Base-by-base conservation (phyloP, 2,797 vertebrate genomes). In the Gambusia yucatana region DNA sequence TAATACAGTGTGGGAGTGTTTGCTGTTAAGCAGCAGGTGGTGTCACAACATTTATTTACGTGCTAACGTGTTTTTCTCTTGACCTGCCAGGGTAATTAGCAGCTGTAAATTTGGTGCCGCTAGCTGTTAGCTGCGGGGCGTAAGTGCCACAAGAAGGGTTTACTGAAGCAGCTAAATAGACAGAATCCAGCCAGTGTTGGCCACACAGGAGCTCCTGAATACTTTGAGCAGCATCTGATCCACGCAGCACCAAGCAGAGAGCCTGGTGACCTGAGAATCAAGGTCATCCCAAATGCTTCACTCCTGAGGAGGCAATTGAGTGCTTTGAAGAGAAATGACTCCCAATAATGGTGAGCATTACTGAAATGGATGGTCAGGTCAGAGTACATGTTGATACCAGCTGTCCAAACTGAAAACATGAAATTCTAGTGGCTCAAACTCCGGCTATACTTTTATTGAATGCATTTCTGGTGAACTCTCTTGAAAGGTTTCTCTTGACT, bases 11-110 rank as follows among this genome's bases (percentile, higher is more conserved):
- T 44, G 72, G 82, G 74, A 52, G 77, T 76, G 73, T 76, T 75
- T 83, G 70, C 77, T 84, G 84, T 86, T 85, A 79, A 84, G 73
- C 78, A 82, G 81, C 83, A 88, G 81, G 87, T 78, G 83, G 84
- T 80, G 77, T 83, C 76, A 77, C 75, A 69, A 67, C 52, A 79
- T 82, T 77, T 69, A 84, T 43, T 77, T 85, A 48, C 77, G 11
- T 41, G 67, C 73, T 25, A 77, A 79, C 77, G 75, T 55, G 48
- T 82, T 84, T 85, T 87, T 82, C 84, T 77, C 69, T n/a, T 88
- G 85, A 88, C 79, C 73, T 55, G 41, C 79, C 72, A 75, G 88
- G 74, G 82, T 86, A 84, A 86, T 88, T 78, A 89, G 67, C 72
- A 84, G 44, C 57, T 61, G 81, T 74, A 81, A 80, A 84, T 81